Conservation (phyloP, 2,888 invertebrate species). For the Isotomurus palustris region DNA sequence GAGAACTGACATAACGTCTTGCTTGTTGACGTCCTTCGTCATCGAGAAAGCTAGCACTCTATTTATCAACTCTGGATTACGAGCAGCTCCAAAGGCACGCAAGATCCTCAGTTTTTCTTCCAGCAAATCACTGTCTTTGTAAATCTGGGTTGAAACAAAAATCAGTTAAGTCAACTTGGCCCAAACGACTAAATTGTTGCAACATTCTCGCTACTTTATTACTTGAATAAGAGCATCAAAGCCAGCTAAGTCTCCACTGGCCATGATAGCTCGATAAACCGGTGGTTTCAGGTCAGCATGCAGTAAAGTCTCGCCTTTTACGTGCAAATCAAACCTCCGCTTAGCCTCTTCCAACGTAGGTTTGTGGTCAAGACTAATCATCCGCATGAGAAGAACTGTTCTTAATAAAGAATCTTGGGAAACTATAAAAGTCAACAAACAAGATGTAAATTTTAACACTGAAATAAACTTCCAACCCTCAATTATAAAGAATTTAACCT, state of each 20-base stretch:
- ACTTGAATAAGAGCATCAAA: constrained; percentile 51
- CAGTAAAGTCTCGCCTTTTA: constrained; percentile 58
- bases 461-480: background rate
- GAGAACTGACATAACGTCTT: constrained; percentile 87
- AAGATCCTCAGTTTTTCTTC: constrained; percentile 91
- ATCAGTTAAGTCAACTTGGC: background rate
- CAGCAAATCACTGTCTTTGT: constrained; percentile 78
- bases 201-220: too few relatives aligned
- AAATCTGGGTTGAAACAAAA: constrained; percentile 53
- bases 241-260: constrained; percentile 60
- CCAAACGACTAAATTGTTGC: background rate
- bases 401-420: constrained; percentile 67
- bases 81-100: constrained; percentile 73
- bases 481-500: constrained; percentile 52
- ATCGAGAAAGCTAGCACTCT: constrained; percentile 75
- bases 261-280: constrained; percentile 79
- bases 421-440: background rate
- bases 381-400: constrained; percentile 72
- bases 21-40: constrained; percentile 82
- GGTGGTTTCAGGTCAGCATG: constrained; percentile 80
- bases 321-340: constrained; percentile 62
- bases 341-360: constrained; percentile 71
- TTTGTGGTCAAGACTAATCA: constrained; percentile 76
- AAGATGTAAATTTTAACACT: background rate
- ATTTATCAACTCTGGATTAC: constrained; percentile 65